Evolutionary conservation across 1,140 invertebrate species (phyloP).

Genomic region (Maniola jurtina): DNA sequence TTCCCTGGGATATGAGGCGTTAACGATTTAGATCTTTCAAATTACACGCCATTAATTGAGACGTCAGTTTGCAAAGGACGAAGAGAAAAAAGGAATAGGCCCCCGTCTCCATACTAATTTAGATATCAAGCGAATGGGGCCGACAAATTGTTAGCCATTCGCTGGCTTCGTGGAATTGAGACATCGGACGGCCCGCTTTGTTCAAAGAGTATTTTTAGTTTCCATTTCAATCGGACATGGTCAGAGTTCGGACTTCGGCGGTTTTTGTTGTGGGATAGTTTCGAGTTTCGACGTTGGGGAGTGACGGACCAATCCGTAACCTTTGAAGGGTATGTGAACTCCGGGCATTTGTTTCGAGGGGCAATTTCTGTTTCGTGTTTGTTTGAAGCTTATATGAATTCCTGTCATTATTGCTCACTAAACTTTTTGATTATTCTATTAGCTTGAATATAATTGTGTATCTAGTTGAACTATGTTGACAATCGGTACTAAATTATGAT

Average conservation of each 20-base stretch:
- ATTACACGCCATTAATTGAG: conserved; percentile 72
- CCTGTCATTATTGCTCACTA: not conserved
- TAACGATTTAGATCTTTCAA: conserved; percentile 65
- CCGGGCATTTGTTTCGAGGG: conserved; percentile 11
- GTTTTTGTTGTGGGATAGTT: conserved; percentile 60
- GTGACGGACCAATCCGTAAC: conserved; percentile 26
- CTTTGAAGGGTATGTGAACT: conserved; percentile 28
- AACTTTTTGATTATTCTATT: not conserved
- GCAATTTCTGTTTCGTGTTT: conserved; percentile 11
- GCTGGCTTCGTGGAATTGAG: conserved; percentile 60
- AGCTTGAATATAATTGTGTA: not conserved
- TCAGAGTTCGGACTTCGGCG: conserved; percentile 49
- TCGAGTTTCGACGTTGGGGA: conserved; percentile 15
- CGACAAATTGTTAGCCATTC: conserved; percentile 69
- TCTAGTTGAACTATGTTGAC: too few species aligned
- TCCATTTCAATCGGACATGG: conserved; percentile 52
- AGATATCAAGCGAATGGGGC: conserved; percentile 68
- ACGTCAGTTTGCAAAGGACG: conserved; percentile 60
- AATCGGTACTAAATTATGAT: too few species aligned
- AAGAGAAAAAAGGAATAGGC: conserved; percentile 50
- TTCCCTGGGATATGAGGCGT: conserved; percentile 55
- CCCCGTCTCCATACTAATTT: conserved; percentile 71
- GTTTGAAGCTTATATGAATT: conserved; percentile 12
- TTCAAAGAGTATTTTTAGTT: conserved; percentile 60
- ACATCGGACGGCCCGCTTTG: conserved; percentile 43